Evolutionary conservation across 64 coral and sea anemone species (phyloP).

Genomic region (Pocillopora damicornis): DNA sequence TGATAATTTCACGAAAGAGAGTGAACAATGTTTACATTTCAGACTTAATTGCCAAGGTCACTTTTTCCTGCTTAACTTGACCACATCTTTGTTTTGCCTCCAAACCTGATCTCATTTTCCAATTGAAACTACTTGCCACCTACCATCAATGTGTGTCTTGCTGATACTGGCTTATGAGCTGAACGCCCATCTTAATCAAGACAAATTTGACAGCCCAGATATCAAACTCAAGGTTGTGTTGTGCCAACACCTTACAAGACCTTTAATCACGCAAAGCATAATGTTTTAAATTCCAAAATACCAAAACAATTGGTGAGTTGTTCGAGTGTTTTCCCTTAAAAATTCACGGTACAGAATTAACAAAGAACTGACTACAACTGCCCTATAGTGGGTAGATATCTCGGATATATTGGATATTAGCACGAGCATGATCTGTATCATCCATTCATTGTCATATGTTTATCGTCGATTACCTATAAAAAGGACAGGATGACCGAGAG

Average conservation of each 20-base stretch:
- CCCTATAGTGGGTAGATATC: too few species aligned
- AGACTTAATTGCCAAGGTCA: background rate
- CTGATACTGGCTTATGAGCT: background rate
- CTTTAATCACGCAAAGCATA: background rate
- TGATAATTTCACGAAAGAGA: slow-evolving; percentile 23
- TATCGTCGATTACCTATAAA: too few species aligned
- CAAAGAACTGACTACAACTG: too few species aligned
- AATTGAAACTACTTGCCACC: background rate
- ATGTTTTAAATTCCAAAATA: background rate
- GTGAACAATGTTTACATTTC: slow-evolving; percentile 16
- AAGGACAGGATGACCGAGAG: too few species aligned
- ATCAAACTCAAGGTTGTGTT: background rate
- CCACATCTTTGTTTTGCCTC: background rate
- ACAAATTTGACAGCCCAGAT: background rate
- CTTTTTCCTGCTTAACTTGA: background rate
- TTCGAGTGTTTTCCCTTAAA: background rate
- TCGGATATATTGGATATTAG: too few species aligned
- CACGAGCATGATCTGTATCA: too few species aligned
- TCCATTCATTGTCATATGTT: too few species aligned
- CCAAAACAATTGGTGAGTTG: background rate
- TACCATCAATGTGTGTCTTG: background rate
- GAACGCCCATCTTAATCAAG: background rate
- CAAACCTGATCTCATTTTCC: background rate
- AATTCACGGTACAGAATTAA: too few species aligned
- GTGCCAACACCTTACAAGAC: background rate